These are phyloP conservation scores for Avahi laniger DNA, from an alignment of 2,797 vertebrate species.

Conservation along the genomic window DNA sequence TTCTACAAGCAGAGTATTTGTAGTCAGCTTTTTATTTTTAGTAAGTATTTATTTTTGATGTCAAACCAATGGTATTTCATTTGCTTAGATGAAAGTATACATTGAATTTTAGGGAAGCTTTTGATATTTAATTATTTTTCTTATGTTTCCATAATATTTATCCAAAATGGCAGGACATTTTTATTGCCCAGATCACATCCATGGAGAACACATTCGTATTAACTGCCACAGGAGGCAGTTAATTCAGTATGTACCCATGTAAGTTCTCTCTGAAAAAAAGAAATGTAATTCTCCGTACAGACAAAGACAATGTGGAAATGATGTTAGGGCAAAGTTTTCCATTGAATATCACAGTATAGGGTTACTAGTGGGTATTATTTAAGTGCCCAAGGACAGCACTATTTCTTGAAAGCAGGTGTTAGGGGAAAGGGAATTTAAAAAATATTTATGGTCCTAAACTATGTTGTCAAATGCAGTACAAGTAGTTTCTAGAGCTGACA, in stretches of 20 bases:
- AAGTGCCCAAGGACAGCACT: neutral
- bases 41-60: neutral
- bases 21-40: neutral
- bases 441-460: neutral
- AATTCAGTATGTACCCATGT: neutral
- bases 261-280: neutral
- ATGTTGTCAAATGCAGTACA: slow-evolving; percentile 10
- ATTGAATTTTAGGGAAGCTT: neutral
- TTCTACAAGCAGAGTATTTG: neutral
- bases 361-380: neutral
- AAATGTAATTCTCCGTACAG: neutral
- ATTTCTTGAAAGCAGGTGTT: neutral
- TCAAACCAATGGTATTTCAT: neutral
- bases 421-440: slow-evolving; percentile 14
- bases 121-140: slow-evolving; percentile 7
- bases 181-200: neutral
- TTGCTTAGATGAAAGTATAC: neutral
- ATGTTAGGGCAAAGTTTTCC: neutral
- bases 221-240: neutral
- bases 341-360: neutral
- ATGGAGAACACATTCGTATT: neutral
- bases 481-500: neutral
- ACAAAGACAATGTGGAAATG: neutral
- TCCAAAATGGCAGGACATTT: neutral
- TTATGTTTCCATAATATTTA: neutral